phyloP scores from a whole-genome alignment of 1,140 invertebrate species.

The Phthorimaea operculella region DNA sequence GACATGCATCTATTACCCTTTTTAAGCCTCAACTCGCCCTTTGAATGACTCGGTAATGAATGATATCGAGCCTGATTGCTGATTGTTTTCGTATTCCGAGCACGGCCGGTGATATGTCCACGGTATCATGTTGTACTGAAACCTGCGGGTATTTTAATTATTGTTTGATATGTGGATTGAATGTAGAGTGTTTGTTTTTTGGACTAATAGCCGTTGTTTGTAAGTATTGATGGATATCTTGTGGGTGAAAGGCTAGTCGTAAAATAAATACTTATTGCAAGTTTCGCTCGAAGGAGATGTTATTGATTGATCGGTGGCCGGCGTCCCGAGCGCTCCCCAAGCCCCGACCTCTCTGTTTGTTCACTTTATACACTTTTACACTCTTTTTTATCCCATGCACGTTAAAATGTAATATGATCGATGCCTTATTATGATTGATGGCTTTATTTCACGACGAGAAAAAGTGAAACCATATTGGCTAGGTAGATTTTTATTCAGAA shows the following conservation, averaged over 20 bases:
- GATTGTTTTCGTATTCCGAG: neutral
- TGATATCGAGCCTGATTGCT: constrained; percentile 20
- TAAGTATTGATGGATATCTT: too few relatives aligned
- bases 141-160: too few relatives aligned
- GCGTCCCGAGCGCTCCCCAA: neutral
- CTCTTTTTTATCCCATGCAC: neutral
- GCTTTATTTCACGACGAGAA: neutral
- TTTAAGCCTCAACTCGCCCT: constrained; percentile 46
- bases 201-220: too few relatives aligned
- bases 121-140: neutral
- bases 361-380: neutral
- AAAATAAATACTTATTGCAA: too few relatives aligned
- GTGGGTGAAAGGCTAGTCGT: neutral
- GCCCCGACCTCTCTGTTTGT: neutral
- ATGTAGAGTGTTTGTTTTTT: too few relatives aligned
- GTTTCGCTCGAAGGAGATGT: neutral
- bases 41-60: constrained; percentile 36
- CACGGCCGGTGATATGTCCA: neutral
- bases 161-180: too few relatives aligned
- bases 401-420: neutral
- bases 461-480: too few relatives aligned
- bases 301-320: constrained; percentile 10
- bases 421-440: neutral
- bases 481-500: too few relatives aligned
- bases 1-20: constrained; percentile 62